Percentiles rank a stretch among this genome's conserved stretches.
These are phyloP conservation scores for Hybos culiciformis DNA, from an alignment of 2,888 invertebrate species.

Conservation along the genomic window DNA sequence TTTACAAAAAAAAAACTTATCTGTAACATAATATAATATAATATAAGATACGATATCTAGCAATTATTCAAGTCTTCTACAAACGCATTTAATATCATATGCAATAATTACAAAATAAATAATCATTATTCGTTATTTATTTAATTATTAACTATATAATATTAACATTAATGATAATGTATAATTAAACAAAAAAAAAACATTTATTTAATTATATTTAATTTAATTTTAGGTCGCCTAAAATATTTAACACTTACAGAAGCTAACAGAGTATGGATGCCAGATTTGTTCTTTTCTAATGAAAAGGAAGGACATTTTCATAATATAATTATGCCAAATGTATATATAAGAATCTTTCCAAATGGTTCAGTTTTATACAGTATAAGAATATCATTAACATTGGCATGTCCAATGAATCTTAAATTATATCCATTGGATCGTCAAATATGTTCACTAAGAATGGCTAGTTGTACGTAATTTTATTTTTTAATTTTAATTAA, in stretches of 20 bases:
- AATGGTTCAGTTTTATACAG: constrained; percentile 92
- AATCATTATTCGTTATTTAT: too few relatives aligned
- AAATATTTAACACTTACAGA: constrained; percentile 88
- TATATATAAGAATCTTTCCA: constrained; percentile 91
- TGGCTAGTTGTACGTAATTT: constrained; percentile 89
- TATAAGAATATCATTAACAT: constrained; percentile 89
- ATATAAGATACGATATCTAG: too few relatives aligned
- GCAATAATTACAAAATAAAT: too few relatives aligned
- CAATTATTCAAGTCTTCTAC: too few relatives aligned
- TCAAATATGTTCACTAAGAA: constrained; percentile 85
- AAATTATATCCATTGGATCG: constrained; percentile 93
- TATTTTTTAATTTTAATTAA: neutral
- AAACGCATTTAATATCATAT: too few relatives aligned
- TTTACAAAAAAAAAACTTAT: neutral
- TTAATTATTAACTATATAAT: too few relatives aligned
- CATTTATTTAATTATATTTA: neutral
- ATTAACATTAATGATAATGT: neutral
- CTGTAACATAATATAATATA: neutral
- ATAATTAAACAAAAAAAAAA: neutral
- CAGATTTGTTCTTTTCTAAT: constrained; percentile 94
- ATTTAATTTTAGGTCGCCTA: constrained; percentile 53
- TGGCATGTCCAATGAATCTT: constrained; percentile 95
- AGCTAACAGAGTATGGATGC: constrained; percentile 95
- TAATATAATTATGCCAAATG: constrained; percentile 95
- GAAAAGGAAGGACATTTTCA: constrained; percentile 97